Conservation (phyloP, 2,888 invertebrate genomes). For the Cloeon dipterum region DNA sequence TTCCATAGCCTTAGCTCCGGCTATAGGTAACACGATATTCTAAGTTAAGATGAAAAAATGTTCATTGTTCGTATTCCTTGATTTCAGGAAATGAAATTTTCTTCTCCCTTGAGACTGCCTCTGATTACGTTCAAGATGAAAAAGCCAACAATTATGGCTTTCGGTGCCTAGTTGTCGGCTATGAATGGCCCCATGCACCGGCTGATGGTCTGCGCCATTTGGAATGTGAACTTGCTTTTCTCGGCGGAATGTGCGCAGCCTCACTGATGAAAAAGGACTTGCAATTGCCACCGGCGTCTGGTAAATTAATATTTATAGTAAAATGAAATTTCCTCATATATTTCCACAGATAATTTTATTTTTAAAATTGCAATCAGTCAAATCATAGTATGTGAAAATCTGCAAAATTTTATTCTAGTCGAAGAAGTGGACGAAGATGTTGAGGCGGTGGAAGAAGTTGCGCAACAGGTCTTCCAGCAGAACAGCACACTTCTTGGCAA, state of each 20-base stretch:
- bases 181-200: constrained; percentile 21
- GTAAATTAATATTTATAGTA: constrained; percentile 15
- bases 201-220: constrained; percentile 40
- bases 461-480: constrained; percentile 29
- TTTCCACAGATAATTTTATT: not conserved
- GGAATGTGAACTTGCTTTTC: constrained; percentile 73
- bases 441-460: constrained; percentile 45
- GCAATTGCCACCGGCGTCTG: constrained; percentile 32
- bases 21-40: no score
- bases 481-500: constrained; percentile 63
- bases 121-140: constrained; percentile 81
- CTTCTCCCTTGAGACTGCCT: constrained; percentile 87
- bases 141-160: constrained; percentile 57
- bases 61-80: no score
- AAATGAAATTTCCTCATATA: not conserved
- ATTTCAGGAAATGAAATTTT: constrained; percentile 78
- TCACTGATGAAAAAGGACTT: constrained; percentile 69
- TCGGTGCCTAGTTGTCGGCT: constrained; percentile 66
- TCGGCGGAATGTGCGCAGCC: constrained; percentile 79
- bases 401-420: constrained; percentile 13
- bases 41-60: no score
- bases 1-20: no score
- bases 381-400: not conserved
- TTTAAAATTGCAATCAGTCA: not conserved
- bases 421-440: constrained; percentile 48